Base-by-base conservation (phyloP, 2,113 vertebrate genomes). In the Ochotona curzoniae region DNA sequence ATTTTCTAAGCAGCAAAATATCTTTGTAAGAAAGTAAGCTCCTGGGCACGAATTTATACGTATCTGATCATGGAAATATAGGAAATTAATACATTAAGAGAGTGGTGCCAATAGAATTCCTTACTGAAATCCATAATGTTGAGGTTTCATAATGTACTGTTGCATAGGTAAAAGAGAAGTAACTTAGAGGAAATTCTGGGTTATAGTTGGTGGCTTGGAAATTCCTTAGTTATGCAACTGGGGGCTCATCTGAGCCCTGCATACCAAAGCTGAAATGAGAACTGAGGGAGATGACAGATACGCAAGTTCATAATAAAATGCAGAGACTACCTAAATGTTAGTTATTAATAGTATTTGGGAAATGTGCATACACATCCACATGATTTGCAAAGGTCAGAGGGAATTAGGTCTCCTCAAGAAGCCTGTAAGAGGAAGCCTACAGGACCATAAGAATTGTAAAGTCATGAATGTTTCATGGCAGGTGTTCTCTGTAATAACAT, bases 321-420 rank as follows among this genome's bases (percentile, higher is more conserved):
- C 23, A 51, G 78, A 86, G 35, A 67, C 30, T 51, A 64, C 38
- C 26, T 89, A 64, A 80, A 70, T 84, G 60, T 64, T 87, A 76
- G 47, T 76, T 69, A 79, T 60, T 61, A 69, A 78, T 5, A 54
- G 60, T 23, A 47, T 82, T 88, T 84, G 63, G 23, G 44, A 91
- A 95, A 91, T 54, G 32, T 82, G 25, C 49, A 69, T 75, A 64
- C 8, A 17, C 73, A 67, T 69, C 14, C 32, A 60, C 66, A 23
- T 14, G 60, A 87, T n/a, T 54, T 61, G 61, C 64, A 82, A 91
- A 90, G 69, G 84, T 91, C 89, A 90, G 69, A 87, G 67, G 38
- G 23, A 89, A 87, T 38, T n/a, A 32, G 28, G 14, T 66, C 51
- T 87, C 64, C 70, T 49, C 15, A 60, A 71, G 60, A n/a, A 81